Base-by-base conservation (phyloP, 2,797 vertebrate species). In the Premnoplex brunnescens region DNA sequence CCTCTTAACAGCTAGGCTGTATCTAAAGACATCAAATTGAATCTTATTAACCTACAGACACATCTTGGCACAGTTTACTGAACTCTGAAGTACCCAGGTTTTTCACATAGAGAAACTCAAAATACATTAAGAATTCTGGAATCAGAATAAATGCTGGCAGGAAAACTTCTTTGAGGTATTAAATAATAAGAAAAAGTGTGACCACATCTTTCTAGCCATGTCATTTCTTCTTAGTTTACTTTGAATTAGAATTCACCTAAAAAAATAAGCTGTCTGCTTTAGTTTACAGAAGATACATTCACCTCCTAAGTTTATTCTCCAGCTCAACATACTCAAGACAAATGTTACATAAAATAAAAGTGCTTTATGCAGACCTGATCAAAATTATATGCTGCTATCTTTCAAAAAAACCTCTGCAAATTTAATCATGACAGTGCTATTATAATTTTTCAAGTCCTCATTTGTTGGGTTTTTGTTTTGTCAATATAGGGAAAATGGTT, bases 21-120 rank as follows among this genome's bases (percentile, higher is more conserved):
- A 83, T 68, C 44, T 69, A n/a, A 85, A 55, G 26, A 72, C 43
- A 60, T 85, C 69, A 54, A 51, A 77, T 39, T 59, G 66, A 93
- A 81, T 95, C 68, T 76, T 95, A 95, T 90, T 72, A 88, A 86
- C 49, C 48, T 90, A 69, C 36, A 92, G 62, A 90, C 26, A n/a
- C 51, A 76, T 86, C 80, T 77, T 85, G 71, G 91, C 81, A 94
- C 36, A 75, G 43, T 28, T 72, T 62, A 54, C 39, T 67, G 63
- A 88, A 72, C 71, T 90, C 59, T 60, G 54, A 88, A 88, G 20
- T 51, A 93, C 44, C 48, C 22, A 63, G 48, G 82, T 78, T 91
- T 89, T 86, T 89, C 66, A 93, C 23, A 52, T 0, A 86, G 22
- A 83, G 32, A 91, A 94, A 74, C 41, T 78, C 76, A 64, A 84